Percentiles rank a stretch among this genome's conserved stretches.
These are phyloP conservation scores for Mantis religiosa DNA, from an alignment of 2,888 invertebrate genomes.

Conservation along the genomic window DNA sequence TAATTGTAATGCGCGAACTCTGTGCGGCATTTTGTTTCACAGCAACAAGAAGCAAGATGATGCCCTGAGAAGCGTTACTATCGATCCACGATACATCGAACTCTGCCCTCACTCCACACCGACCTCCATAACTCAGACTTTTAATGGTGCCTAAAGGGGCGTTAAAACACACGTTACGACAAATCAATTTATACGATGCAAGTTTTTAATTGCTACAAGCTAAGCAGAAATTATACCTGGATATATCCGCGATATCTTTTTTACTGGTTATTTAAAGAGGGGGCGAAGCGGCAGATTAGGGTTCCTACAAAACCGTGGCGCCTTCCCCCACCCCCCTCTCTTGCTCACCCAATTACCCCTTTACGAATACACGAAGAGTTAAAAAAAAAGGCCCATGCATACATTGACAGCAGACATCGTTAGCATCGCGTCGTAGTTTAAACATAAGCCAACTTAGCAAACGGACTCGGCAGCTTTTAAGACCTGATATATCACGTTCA, in stretches of 20 bases:
- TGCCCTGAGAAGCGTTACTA: neutral
- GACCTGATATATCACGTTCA: neutral
- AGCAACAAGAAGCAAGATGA: neutral
- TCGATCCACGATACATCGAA: neutral
- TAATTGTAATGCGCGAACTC: neutral
- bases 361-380: neutral
- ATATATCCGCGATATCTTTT: neutral
- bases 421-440: neutral
- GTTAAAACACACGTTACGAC: slow-evolving; percentile 3
- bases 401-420: neutral
- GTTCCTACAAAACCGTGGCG: neutral
- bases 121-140: slow-evolving; percentile 9
- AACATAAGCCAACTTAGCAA: neutral
- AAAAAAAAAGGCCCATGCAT: neutral
- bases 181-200: slow-evolving; percentile 4
- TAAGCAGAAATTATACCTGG: slow-evolving; percentile 13
- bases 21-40: neutral
- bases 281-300: neutral
- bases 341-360: neutral
- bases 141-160: neutral
- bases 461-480: neutral
- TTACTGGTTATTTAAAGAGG: slow-evolving; percentile 13
- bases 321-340: neutral
- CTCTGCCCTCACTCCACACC: neutral
- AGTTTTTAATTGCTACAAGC: neutral